Percentiles rank a stretch among this genome's conserved stretches.
Conservation (phyloP, 2,797 vertebrate species). For the Ambastaia sidthimunki region DNA sequence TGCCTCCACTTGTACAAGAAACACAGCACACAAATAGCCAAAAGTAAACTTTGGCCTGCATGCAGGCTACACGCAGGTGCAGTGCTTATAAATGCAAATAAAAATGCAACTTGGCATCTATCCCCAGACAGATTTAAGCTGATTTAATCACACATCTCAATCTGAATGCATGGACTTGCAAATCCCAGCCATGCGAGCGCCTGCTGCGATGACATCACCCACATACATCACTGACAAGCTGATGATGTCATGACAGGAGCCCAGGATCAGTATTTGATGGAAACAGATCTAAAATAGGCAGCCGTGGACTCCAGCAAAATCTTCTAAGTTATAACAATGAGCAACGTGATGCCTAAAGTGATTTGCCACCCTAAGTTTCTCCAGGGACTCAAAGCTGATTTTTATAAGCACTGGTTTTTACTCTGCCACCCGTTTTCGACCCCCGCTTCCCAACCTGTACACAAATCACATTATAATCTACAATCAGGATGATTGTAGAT, state of each 20-base stretch:
- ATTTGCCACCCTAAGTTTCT: conserved; percentile 46
- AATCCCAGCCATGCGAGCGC: conserved; percentile 21
- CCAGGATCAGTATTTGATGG: conserved; percentile 56
- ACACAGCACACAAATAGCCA: not conserved
- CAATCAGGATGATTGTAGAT: conserved; percentile 21
- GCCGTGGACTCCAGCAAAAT: conserved; percentile 36
- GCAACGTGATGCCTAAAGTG: conserved; percentile 49
- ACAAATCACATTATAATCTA: conserved; percentile 16
- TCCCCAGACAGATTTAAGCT: conserved; percentile 4
- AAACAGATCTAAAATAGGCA: conserved; percentile 56
- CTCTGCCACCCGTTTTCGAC: not conserved
- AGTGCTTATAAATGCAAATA: conserved; percentile 13
- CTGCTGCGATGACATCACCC: conserved; percentile 44
- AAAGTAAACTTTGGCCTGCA: not conserved
- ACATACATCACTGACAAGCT: conserved; percentile 18
- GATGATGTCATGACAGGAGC: conserved; percentile 46
- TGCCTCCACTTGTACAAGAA: conserved; percentile 4
- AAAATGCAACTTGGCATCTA: not conserved
- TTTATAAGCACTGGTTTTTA: conserved; percentile 23
- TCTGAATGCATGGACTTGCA: conserved; percentile 27
- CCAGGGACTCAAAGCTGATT: conserved; percentile 29
- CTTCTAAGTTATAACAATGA: conserved; percentile 48
- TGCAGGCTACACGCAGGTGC: not conserved
- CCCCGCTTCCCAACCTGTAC: not conserved
- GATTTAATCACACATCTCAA: conserved; percentile 4